Base-by-base conservation (phyloP, 2,113 vertebrate genomes). In the Pogona vitticeps region DNA sequence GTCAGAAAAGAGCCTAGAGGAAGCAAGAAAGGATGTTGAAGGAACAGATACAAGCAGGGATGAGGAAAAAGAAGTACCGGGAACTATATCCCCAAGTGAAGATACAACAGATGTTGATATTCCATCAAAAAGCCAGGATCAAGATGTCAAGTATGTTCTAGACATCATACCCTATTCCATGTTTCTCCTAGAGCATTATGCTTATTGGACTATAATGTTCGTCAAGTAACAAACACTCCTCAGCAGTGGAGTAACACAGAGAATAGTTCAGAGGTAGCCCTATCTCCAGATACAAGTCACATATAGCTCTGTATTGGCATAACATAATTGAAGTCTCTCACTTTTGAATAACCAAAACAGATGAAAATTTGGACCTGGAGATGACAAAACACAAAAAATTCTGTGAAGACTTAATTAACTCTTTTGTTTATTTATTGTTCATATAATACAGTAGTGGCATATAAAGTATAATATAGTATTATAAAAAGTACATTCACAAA, bases 131-230 rank as follows among this genome's bases (percentile, higher is more conserved):
- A 91, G 73, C 28, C 46, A 90, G 12, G 76, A 87, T n/a, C 75
- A 88, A 76, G 17, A 28, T 18, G 58, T 36, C 91, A 92, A 88
- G 96, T 96, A 93, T 90, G 91, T n/a, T 38, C 58, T 59, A 56
- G 75, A 79, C 10, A 12, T 33, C 3, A 18, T 18, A 82, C 31
- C 3, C 2, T 76, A 26, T 75, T 28, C 73, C 82, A 52, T 38
- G 12, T 36, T 33, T 1, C 1, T 88, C 90, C 52, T 21, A 85
- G 70, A 79, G 21, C 68, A 76, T 77, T 14, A 10, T 82, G 23
- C 70, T 36, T 61, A 61, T 21, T 61, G 59, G 59, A 21, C 59
- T 61, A 61, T 61, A 21, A 61, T 18, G 14, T 61, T 7, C 15
- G 14, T 61, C 59, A 61, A 61, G 20, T 61, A 61, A 3, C 15